phyloP scores from a whole-genome alignment of 2,113 vertebrate species.

The Trinectes maculatus region DNA sequence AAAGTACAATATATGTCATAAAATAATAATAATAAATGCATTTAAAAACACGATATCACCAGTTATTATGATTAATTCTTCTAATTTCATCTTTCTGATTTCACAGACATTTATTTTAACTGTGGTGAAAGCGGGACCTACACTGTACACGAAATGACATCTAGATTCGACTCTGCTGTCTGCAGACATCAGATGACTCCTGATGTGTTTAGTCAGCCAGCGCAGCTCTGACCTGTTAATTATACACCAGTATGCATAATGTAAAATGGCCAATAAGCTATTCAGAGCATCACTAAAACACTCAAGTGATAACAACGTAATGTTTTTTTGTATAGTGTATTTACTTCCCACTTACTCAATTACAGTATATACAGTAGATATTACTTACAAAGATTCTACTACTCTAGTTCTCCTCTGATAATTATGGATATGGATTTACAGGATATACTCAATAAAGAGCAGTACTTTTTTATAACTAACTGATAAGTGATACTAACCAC shows the following conservation, averaged over 20 bases:
- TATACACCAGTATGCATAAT: slow-evolving; percentile 49
- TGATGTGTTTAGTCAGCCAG: slow-evolving; percentile 51
- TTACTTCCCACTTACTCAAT: too few relatives aligned
- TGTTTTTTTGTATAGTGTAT: too few relatives aligned
- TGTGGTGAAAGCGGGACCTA: slow-evolving; percentile 4
- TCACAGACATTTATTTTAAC: slow-evolving; percentile 7
- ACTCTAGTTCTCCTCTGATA: not conserved
- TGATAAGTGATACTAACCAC: not conserved
- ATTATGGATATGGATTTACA: too few relatives aligned
- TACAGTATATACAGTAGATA: too few relatives aligned
- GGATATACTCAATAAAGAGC: not conserved
- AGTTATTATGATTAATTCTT: not conserved
- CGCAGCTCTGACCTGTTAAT: slow-evolving; percentile 48
- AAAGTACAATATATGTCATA: not conserved
- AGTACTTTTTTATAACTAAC: too few relatives aligned
- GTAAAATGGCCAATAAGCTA: slow-evolving; percentile 52
- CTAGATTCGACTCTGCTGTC: slow-evolving; percentile 16
- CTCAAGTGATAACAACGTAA: too few relatives aligned
- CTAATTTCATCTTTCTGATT: not conserved
- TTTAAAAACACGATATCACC: not conserved
- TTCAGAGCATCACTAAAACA: slow-evolving; percentile 34
- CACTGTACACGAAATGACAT: slow-evolving; percentile 30
- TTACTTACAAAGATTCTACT: not conserved
- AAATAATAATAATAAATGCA: too few relatives aligned
- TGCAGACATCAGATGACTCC: slow-evolving; percentile 33